Conservation (phyloP, 1,140 invertebrate species). For the Parapsyche elsis region DNA sequence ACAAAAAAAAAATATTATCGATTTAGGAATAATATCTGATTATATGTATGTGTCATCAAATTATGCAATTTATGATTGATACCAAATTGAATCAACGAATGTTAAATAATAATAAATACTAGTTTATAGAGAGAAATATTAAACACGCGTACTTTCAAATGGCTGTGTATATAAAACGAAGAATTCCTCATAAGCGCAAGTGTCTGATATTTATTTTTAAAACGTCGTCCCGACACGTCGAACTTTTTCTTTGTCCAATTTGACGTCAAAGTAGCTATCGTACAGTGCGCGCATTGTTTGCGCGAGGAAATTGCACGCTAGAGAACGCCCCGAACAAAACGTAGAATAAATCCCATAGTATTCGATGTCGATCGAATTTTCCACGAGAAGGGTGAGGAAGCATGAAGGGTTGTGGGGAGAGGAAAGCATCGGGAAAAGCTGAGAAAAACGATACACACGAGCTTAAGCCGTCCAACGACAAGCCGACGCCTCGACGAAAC, state of each 20-base stretch:
- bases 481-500: not conserved
- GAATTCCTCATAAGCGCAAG: not conserved
- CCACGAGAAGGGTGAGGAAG: not conserved
- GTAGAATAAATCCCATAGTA: not conserved
- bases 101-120: no score
- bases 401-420: no score
- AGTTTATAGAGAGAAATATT: no score
- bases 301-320: conserved; percentile 26
- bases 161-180: not conserved
- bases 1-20: no score
- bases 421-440: not conserved
- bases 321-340: not conserved
- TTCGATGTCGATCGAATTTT: conserved; percentile 19
- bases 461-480: not conserved
- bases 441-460: not conserved
- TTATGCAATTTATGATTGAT: no score
- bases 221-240: not conserved
- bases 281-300: not conserved
- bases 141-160: no score
- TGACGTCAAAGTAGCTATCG: conserved; percentile 21
- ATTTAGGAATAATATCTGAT: no score
- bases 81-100: no score
- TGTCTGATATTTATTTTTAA: not conserved
- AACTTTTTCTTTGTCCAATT: conserved; percentile 17
- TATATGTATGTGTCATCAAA: no score